Conservation (phyloP, 2,113 vertebrate genomes). For the Phaethornis superciliosus region DNA sequence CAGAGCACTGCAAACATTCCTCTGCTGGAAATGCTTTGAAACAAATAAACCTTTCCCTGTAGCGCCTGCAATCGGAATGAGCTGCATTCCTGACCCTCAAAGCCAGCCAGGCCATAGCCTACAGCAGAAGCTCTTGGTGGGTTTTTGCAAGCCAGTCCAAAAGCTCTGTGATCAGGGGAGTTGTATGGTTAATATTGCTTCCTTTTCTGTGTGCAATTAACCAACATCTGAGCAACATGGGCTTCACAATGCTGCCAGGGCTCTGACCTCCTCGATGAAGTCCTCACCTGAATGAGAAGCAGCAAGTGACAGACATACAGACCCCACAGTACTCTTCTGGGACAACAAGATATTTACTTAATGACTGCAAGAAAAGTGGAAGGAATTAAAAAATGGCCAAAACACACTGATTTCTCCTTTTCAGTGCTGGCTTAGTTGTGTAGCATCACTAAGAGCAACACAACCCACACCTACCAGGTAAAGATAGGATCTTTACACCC, state of each 20-base stretch:
- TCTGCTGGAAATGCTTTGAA: slow-evolving; percentile 36
- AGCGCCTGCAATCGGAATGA: not conserved
- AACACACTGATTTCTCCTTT: not conserved
- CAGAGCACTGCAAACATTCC: slow-evolving; percentile 48
- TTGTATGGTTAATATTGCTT: not conserved
- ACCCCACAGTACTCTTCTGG: not conserved
- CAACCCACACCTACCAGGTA: not conserved
- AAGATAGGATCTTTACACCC: not conserved
- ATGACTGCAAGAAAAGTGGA: not conserved
- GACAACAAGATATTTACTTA: not conserved
- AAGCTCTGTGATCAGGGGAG: not conserved
- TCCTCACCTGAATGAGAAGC: not conserved
- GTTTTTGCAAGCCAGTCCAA: slow-evolving; percentile 1
- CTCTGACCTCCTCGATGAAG: accelerated
- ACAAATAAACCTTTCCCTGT: slow-evolving; percentile 49
- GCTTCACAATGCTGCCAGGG: not conserved
- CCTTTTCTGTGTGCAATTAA: not conserved
- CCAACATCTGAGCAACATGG: not conserved
- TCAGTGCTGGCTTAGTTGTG: not conserved
- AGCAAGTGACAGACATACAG: not conserved
- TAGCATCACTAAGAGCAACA: not conserved
- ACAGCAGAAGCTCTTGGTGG: slow-evolving; percentile 4
- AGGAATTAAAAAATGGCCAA: not conserved
- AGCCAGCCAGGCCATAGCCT: not conserved
- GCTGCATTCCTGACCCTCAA: slow-evolving; percentile 27